Evolutionary conservation across 2,797 vertebrate genomes (phyloP).

Genomic region (Chelon labrosus): DNA sequence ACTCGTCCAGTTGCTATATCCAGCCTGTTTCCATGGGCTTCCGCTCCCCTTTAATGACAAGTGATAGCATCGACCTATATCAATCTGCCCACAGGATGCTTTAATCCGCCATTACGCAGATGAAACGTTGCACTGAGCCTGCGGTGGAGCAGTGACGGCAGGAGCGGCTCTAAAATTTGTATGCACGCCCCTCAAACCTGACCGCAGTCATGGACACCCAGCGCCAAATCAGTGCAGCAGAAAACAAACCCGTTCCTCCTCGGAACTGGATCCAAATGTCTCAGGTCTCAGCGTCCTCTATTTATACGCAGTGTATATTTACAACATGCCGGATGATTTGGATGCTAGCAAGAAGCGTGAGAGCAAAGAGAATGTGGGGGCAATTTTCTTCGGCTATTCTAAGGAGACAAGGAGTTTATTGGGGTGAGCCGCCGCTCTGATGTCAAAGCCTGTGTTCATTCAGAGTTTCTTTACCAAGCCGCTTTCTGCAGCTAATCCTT

Average conservation of each 20-base stretch:
- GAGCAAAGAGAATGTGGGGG: constrained; percentile 71
- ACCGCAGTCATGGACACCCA: constrained; percentile 78
- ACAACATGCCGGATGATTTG: constrained; percentile 78
- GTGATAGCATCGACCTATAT: constrained; percentile 66
- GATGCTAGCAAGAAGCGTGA: constrained; percentile 76
- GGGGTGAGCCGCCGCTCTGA: constrained; percentile 49
- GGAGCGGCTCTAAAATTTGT: constrained; percentile 71
- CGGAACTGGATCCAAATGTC: constrained; percentile 82
- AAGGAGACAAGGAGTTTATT: constrained; percentile 67
- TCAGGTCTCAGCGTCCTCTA: constrained; percentile 84
- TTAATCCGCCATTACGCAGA: constrained; percentile 77
- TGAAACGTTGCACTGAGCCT: constrained; percentile 73
- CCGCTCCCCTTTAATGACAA: constrained; percentile 61
- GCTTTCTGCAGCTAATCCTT: constrained; percentile 24
- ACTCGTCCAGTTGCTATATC: constrained; percentile 78
- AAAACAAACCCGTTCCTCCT: constrained; percentile 77
- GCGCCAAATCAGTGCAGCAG: constrained; percentile 68
- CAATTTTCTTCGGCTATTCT: constrained; percentile 68
- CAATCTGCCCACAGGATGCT: constrained; percentile 69
- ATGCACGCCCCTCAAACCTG: constrained; percentile 46
- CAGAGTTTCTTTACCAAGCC: constrained; percentile 31
- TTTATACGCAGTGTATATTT: constrained; percentile 87
- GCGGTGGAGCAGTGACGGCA: constrained; percentile 59
- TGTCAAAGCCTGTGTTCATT: constrained; percentile 52
- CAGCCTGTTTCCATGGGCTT: constrained; percentile 80